These are phyloP conservation scores for Campopleginae sp. DNA, from an alignment of 2,888 invertebrate genomes.

Conservation along the genomic window DNA sequence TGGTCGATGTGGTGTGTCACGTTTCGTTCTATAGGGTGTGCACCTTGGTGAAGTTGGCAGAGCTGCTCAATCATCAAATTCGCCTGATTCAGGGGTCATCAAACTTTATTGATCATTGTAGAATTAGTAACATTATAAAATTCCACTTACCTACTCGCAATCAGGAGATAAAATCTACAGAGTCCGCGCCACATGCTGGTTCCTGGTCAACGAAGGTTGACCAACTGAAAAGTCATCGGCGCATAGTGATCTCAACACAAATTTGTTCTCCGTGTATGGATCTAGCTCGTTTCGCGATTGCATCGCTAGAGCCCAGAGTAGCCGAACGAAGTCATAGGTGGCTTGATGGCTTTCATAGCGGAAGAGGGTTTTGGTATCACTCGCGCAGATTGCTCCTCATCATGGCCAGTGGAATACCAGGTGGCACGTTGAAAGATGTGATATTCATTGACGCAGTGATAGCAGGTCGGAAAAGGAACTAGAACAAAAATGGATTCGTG, in stretches of 20 bases:
- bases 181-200: neutral
- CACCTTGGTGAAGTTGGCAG: neutral
- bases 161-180: conserved; percentile 34
- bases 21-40: neutral
- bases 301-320: neutral
- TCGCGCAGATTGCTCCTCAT: conserved; percentile 14
- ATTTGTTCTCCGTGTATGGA: conserved; percentile 14
- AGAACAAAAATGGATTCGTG: neutral
- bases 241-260: neutral
- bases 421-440: neutral
- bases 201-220: neutral
- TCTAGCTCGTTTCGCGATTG: conserved; percentile 9
- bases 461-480: neutral
- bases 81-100: neutral
- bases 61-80: neutral
- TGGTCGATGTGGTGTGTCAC: conserved; percentile 5
- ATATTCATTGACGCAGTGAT: neutral
- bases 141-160: neutral
- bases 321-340: neutral
- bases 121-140: neutral
- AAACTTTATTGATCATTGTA: neutral
- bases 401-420: neutral
- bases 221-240: neutral
- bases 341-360: conserved; percentile 27
- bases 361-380: conserved; percentile 37